Evolutionary conservation across 2,888 invertebrate species (phyloP).

Genomic region (Campoplex capitator): DNA sequence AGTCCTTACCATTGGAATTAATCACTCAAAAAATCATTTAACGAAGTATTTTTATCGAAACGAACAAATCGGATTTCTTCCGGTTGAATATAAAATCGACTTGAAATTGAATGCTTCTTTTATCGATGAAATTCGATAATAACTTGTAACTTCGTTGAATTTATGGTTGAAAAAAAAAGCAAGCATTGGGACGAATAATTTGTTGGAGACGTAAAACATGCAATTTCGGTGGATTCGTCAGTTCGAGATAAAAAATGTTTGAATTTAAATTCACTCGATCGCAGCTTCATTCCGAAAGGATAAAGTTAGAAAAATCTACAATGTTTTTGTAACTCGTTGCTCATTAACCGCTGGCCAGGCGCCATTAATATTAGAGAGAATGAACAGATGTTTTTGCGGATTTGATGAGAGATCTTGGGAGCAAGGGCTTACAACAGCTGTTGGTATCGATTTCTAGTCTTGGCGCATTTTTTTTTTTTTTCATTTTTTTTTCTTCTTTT

Average conservation of each 20-base stretch:
- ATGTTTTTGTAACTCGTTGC: not conserved
- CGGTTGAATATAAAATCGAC: not conserved
- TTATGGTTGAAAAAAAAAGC: no score
- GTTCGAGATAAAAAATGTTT: not conserved
- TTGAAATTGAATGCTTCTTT: not conserved
- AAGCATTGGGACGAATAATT: no score
- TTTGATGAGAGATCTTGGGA: constrained; percentile 19
- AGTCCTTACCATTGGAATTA: constrained; percentile 44
- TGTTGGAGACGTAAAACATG: not conserved
- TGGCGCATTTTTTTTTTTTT: not conserved
- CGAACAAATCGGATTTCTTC: not conserved
- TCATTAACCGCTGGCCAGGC: not conserved
- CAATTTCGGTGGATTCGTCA: not conserved
- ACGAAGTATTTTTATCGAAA: not conserved
- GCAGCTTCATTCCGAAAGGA: not conserved
- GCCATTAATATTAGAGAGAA: not conserved
- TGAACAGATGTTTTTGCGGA: constrained; percentile 42
- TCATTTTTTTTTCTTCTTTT: not conserved
- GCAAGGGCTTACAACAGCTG: constrained; percentile 38
- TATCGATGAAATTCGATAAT: no score
- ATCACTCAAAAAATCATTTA: constrained; percentile 13
- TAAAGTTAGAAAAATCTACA: not conserved
- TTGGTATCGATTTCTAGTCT: constrained; percentile 49
- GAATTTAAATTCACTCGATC: not conserved
- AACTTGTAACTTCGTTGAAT: no score